A percentile compares a stretch with the other conserved stretches of the same genome.
These are phyloP conservation scores for Mellivora capensis DNA, from an alignment of 2,113 vertebrate species.

Conservation along the genomic window DNA sequence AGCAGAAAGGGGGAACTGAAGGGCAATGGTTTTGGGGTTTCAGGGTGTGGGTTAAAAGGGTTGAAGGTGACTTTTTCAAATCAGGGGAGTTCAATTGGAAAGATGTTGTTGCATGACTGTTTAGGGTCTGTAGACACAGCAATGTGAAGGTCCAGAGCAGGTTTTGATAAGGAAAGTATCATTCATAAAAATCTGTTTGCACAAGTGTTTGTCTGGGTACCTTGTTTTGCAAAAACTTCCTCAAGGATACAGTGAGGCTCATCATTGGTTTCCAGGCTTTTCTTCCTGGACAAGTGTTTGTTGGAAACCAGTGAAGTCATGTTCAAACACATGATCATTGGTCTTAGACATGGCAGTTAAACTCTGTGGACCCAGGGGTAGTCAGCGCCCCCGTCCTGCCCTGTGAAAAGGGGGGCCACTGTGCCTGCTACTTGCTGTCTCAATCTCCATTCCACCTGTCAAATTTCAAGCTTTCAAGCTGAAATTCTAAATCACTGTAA, in stretches of 20 bases:
- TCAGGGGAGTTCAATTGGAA: too few species aligned
- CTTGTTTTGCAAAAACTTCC: not conserved
- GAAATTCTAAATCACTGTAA: not conserved
- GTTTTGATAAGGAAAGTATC: not conserved
- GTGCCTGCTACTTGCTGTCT: not conserved
- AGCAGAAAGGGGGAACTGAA: not conserved
- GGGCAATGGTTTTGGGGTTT: not conserved
- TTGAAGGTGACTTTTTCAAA: not conserved
- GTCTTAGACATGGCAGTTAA: rapidly evolving
- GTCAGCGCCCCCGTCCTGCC: too few species aligned
- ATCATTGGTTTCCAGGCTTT: not conserved
- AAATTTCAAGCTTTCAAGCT: too few species aligned
- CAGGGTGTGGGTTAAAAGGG: not conserved
- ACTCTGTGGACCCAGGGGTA: not conserved
- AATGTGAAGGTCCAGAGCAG: not conserved
- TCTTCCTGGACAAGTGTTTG: not conserved
- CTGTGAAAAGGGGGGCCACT: not conserved
- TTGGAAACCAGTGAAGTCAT: not conserved
- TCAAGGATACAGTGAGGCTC: not conserved
- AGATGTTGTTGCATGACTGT: not conserved
- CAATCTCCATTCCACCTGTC: not conserved
- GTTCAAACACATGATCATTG: not conserved
- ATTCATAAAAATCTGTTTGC: not conserved
- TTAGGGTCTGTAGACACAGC: not conserved
- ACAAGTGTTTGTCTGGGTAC: not conserved